Percentiles rank a stretch among this genome's conserved stretches.
phyloP scores from a whole-genome alignment of 2,113 vertebrate species.

The Myanophis thanlyinensis region DNA sequence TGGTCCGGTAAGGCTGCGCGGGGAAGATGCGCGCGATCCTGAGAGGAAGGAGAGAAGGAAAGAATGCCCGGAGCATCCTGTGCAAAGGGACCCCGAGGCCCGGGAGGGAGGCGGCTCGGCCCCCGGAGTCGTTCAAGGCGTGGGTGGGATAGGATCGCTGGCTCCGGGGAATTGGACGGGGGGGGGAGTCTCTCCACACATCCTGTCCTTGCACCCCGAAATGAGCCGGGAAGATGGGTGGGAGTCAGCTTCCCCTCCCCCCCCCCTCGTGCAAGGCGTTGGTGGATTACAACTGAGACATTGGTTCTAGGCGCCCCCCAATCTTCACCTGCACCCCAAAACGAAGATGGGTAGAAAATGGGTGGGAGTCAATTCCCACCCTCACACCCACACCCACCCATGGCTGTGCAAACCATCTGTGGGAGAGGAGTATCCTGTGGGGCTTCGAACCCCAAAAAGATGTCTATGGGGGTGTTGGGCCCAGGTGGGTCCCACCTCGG shows the following conservation, averaged over 20 bases:
- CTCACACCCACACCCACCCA: no score
- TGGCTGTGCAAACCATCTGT: no score
- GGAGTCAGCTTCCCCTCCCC: no score
- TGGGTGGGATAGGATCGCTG: background rate
- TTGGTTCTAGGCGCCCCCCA: no score
- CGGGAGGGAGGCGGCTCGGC: fast-evolving
- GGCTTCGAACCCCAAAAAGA: no score
- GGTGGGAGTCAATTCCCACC: no score
- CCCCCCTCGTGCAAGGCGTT: no score
- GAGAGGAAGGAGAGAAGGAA: fast-evolving
- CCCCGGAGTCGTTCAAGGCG: no score
- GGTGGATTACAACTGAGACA: no score
- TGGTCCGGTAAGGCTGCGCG: conserved; percentile 84
- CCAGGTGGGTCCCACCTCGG: no score
- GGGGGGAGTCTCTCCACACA: background rate
- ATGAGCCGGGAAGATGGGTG: background rate
- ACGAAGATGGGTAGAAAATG: background rate
- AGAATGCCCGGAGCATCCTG: background rate
- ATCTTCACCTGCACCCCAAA: background rate
- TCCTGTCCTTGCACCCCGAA: background rate
- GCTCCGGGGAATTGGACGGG: background rate
- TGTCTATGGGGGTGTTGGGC: fast-evolving
- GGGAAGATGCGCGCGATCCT: background rate
- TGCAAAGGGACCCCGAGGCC: background rate
- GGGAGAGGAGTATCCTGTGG: no score